A percentile compares a stretch with the other conserved stretches of the same genome.
Evolutionary conservation across 2,113 vertebrate genomes (phyloP).

Genomic region (Baryphthengus martii): DNA sequence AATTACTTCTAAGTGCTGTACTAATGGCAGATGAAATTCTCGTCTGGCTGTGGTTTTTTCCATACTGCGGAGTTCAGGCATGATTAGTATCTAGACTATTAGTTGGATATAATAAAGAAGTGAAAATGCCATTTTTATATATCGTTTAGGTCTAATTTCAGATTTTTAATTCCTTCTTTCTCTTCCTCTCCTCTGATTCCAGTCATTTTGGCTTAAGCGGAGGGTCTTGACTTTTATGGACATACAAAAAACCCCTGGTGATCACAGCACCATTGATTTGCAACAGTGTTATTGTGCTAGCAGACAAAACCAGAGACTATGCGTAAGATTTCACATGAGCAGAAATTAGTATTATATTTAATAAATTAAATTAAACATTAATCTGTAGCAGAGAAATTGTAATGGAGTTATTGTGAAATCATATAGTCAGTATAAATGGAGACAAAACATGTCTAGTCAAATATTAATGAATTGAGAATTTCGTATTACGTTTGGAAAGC

Average conservation of each 20-base stretch:
- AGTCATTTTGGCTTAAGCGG: neutral
- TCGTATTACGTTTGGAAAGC: neutral
- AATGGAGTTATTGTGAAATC: neutral
- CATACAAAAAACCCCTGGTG: neutral
- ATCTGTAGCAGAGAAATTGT: neutral
- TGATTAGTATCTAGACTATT: neutral
- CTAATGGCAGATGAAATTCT: neutral
- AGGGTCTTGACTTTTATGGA: neutral
- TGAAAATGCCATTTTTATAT: neutral
- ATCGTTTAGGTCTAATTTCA: neutral
- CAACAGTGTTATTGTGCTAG: neutral
- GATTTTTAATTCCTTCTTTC: neutral
- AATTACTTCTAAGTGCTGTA: neutral
- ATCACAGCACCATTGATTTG: neutral
- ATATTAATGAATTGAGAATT: neutral
- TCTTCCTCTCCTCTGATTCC: neutral
- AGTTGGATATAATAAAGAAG: neutral
- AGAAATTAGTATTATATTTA: neutral
- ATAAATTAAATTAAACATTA: slow-evolving; percentile 1
- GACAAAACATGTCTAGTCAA: slow-evolving; percentile 3
- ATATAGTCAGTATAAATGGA: neutral
- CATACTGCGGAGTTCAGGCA: neutral
- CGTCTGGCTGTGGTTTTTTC: neutral
- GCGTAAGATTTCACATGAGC: neutral
- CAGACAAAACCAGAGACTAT: neutral